These are phyloP conservation scores for Gadopsis marmoratus DNA, from an alignment of 2,797 vertebrate species.

Conservation along the genomic window DNA sequence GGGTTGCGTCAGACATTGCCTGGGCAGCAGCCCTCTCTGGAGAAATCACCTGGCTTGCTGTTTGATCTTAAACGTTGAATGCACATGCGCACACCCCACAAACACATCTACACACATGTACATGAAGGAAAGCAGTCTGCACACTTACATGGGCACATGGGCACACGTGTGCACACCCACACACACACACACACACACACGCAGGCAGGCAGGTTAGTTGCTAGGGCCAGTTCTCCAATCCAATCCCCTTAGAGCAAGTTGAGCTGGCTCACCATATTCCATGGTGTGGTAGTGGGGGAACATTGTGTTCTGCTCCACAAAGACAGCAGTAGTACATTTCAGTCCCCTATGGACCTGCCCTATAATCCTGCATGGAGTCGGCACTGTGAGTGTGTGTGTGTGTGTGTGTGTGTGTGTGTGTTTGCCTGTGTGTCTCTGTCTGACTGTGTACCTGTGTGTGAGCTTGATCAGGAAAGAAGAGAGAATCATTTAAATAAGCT, in stretches of 20 bases:
- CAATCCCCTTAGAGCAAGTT: slow-evolving; percentile 71
- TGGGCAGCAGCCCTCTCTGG: slow-evolving; percentile 72
- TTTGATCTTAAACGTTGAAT: slow-evolving; percentile 73
- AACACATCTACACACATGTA: slow-evolving; percentile 45
- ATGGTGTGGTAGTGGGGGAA: slow-evolving; percentile 71
- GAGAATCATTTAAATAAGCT: slow-evolving; percentile 38
- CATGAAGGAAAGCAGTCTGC: slow-evolving; percentile 11
- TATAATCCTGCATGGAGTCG: slow-evolving; percentile 73
- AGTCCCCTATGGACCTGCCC: slow-evolving; percentile 74
- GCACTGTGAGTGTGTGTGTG: slow-evolving; percentile 32
- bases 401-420: slow-evolving; percentile 32
- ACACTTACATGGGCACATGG: slow-evolving; percentile 9
- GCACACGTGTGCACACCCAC: neutral
- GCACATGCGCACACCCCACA: slow-evolving; percentile 60
- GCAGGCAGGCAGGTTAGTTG: slow-evolving; percentile 65
- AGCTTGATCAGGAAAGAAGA: slow-evolving; percentile 30
- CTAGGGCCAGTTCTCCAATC: slow-evolving; percentile 68
- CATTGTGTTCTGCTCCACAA: slow-evolving; percentile 77
- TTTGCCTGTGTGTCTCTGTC: slow-evolving; percentile 41
- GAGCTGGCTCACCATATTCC: slow-evolving; percentile 74
- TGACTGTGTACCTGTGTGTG: slow-evolving; percentile 48
- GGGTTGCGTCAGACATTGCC: slow-evolving; percentile 81
- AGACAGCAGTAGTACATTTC: slow-evolving; percentile 78
- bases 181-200: slow-evolving; percentile 12
- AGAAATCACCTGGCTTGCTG: slow-evolving; percentile 81